Percentiles rank a stretch among this genome's conserved stretches.
These are phyloP conservation scores for Ichneumoninae sp. DNA, from an alignment of 2,888 invertebrate genomes.

Conservation along the genomic window DNA sequence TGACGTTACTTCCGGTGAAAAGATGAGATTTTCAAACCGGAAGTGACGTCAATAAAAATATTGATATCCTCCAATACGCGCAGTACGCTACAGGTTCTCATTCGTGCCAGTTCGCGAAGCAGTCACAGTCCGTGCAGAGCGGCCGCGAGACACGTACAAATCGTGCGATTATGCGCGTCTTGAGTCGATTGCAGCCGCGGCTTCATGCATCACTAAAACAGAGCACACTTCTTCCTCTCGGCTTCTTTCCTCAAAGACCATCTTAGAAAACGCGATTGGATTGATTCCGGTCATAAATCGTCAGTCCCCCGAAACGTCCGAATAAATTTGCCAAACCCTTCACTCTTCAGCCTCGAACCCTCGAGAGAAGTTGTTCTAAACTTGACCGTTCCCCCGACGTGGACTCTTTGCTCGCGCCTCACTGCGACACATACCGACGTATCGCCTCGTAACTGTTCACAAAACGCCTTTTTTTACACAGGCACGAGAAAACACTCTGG, in stretches of 20 bases:
- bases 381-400: constrained; percentile 24
- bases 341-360: neutral
- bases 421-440: neutral
- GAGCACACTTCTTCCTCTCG: constrained; percentile 5
- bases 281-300: constrained; percentile 79
- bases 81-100: constrained; percentile 59
- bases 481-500: neutral
- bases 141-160: constrained; percentile 76
- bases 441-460: neutral
- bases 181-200: constrained; percentile 66
- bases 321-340: constrained; percentile 55
- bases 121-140: constrained; percentile 41
- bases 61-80: constrained; percentile 40
- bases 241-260: constrained; percentile 48
- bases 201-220: constrained; percentile 40
- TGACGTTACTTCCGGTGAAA: no score
- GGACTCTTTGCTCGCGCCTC: neutral
- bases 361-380: constrained; percentile 12
- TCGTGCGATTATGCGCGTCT: constrained; percentile 78
- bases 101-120: constrained; percentile 54
- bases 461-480: neutral
- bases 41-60: neutral
- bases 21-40: no score
- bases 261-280: constrained; percentile 76
- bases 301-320: constrained; percentile 58